Evolutionary conservation across 2,797 vertebrate species (phyloP).

Genomic region (Cuniculus paca): DNA sequence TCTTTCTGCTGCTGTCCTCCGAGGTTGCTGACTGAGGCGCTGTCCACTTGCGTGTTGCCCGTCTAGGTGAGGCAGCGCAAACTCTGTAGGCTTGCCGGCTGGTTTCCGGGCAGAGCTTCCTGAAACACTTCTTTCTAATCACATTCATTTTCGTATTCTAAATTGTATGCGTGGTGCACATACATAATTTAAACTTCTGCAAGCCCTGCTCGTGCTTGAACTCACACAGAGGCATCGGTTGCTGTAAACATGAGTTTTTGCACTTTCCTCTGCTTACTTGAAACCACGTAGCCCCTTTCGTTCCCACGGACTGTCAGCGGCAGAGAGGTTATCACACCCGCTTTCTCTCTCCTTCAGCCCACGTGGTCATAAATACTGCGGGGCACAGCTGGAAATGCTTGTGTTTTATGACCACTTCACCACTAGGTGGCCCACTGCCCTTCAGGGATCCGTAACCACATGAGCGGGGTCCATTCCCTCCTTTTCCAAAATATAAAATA

Average conservation of each 20-base stretch:
- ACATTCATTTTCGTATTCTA: neutral
- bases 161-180: neutral
- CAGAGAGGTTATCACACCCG: neutral
- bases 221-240: neutral
- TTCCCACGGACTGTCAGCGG: neutral
- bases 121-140: neutral
- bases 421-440: neutral
- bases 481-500: neutral
- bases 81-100: neutral
- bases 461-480: neutral
- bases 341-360: neutral
- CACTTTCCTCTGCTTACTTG: neutral
- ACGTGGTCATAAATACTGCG: neutral
- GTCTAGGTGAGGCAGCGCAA: neutral
- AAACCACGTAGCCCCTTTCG: neutral
- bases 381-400: neutral
- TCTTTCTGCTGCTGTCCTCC: neutral
- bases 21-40: neutral
- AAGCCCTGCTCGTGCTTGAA: too few relatives aligned
- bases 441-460: neutral
- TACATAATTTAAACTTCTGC: neutral
- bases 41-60: neutral
- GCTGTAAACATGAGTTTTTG: neutral
- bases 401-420: neutral
- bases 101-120: neutral